These are phyloP conservation scores for Cephus cinctus DNA, from an alignment of 1,140 invertebrate species.

Conservation along the genomic window DNA sequence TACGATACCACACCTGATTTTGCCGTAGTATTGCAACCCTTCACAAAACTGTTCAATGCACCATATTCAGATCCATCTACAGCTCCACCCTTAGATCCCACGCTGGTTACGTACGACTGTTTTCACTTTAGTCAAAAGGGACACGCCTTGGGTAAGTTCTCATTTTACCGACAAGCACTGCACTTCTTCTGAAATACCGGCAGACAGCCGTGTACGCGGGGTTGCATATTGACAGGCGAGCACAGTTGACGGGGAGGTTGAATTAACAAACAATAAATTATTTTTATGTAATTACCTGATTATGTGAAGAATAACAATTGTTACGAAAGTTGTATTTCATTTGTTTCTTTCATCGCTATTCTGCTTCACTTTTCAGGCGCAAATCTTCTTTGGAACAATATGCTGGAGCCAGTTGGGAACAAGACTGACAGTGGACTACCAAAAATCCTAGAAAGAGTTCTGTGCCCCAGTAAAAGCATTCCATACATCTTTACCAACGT, in stretches of 20 bases:
- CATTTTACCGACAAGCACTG: too few relatives aligned
- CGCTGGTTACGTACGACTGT: conserved; percentile 63
- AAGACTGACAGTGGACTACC: conserved; percentile 61
- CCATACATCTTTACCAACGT: conserved; percentile 70
- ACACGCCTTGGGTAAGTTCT: conserved; percentile 57
- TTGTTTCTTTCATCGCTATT: too few relatives aligned
- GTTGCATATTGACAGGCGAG: too few relatives aligned
- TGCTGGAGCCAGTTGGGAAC: conserved; percentile 68
- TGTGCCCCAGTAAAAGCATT: conserved; percentile 58
- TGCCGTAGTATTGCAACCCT: conserved; percentile 70
- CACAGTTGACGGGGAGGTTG: too few relatives aligned
- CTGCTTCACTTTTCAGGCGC: conserved; percentile 67
- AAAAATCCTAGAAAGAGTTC: conserved; percentile 60
- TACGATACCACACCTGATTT: conserved; percentile 59
- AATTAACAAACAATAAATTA: too few relatives aligned
- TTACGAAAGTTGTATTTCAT: conserved; percentile 4
- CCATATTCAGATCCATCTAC: conserved; percentile 44
- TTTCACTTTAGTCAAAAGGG: conserved; percentile 66
- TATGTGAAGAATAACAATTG: too few relatives aligned
- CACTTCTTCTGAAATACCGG: too few relatives aligned
- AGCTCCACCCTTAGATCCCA: conserved; percentile 48
- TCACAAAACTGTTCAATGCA: conserved; percentile 60
- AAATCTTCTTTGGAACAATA: conserved; percentile 73
- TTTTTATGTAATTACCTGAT: too few relatives aligned
- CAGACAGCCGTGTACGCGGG: too few relatives aligned